Percentiles rank a stretch among this genome's conserved stretches.
Conservation (phyloP, 2,113 vertebrate genomes). For the Lamprologus lemairii region DNA sequence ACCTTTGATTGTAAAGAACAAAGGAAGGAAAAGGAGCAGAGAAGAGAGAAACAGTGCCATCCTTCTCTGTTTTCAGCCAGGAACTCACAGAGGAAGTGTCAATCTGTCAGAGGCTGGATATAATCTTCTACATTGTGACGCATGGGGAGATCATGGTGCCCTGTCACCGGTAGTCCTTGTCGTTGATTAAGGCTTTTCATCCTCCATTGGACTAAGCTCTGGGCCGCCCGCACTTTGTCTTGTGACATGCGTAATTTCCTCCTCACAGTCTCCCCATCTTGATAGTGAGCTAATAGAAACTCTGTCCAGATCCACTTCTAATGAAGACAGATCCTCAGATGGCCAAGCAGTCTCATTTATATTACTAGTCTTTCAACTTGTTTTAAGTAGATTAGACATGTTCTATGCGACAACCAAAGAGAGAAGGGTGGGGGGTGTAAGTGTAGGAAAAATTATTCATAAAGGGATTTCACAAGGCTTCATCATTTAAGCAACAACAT, state of each 20-base stretch:
- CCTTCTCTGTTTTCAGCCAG: not conserved
- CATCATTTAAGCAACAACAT: conserved; percentile 9
- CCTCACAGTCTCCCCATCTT: conserved; percentile 53
- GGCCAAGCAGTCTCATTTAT: conserved; percentile 52
- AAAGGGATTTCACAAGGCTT: conserved; percentile 11
- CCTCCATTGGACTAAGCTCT: conserved; percentile 31
- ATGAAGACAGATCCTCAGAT: conserved; percentile 68
- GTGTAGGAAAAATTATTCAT: conserved; percentile 19
- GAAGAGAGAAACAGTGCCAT: not conserved
- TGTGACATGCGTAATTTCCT: conserved; percentile 64
- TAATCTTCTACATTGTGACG: conserved; percentile 40
- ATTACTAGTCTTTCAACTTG: conserved; percentile 51
- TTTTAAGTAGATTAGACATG: conserved; percentile 61
- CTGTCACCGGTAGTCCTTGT: conserved; percentile 43
- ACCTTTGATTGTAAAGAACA: not conserved
- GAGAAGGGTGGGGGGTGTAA: not conserved
- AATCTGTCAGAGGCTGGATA: conserved; percentile 29
- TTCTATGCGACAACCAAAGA: not conserved
- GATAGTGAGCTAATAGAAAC: conserved; percentile 68
- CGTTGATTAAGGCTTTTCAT: conserved; percentile 65
- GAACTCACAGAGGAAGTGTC: conserved; percentile 16
- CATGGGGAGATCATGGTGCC: conserved; percentile 38
- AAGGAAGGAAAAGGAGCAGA: not conserved
- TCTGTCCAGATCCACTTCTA: conserved; percentile 54
- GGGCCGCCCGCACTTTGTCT: conserved; percentile 44